Conservation (phyloP, 2,888 invertebrate genomes). For the Candidula unifasciata region DNA sequence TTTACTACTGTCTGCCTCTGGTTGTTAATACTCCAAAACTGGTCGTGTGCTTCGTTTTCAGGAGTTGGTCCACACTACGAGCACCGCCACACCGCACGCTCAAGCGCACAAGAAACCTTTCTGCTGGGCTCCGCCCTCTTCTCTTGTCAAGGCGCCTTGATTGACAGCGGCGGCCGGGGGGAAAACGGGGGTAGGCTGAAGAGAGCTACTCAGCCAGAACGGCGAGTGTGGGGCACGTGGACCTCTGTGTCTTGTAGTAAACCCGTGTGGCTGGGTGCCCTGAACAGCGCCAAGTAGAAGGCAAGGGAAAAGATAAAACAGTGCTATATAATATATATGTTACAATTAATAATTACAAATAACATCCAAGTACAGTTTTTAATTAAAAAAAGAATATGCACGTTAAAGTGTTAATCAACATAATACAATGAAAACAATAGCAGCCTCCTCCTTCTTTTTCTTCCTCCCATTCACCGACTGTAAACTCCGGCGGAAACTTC, state of each 20-base stretch:
- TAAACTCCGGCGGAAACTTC: too few species aligned
- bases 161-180: slow-evolving; percentile 32
- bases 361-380: too few species aligned
- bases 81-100: slow-evolving; percentile 11
- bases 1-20: slow-evolving; percentile 27
- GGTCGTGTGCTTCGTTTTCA: slow-evolving; percentile 17
- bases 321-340: too few species aligned
- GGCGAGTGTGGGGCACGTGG: slow-evolving; percentile 25
- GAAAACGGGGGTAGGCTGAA: neutral
- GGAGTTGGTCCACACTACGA: neutral
- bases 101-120: slow-evolving; percentile 21
- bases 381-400: too few species aligned
- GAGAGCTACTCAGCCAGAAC: slow-evolving; percentile 24
- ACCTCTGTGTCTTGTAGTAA: neutral
- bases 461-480: too few species aligned
- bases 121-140: slow-evolving; percentile 36
- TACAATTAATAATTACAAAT: too few species aligned
- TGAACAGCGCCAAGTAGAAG: neutral
- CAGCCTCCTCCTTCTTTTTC: too few species aligned
- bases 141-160: slow-evolving; percentile 33
- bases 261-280: neutral
- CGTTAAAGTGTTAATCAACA: too few species aligned
- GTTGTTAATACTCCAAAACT: neutral
- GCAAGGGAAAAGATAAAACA: too few species aligned
- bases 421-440: too few species aligned